Percentiles rank a stretch among this genome's conserved stretches.
These are phyloP conservation scores for Strigamia crassipes DNA, from an alignment of 2,888 invertebrate genomes.

Conservation along the genomic window DNA sequence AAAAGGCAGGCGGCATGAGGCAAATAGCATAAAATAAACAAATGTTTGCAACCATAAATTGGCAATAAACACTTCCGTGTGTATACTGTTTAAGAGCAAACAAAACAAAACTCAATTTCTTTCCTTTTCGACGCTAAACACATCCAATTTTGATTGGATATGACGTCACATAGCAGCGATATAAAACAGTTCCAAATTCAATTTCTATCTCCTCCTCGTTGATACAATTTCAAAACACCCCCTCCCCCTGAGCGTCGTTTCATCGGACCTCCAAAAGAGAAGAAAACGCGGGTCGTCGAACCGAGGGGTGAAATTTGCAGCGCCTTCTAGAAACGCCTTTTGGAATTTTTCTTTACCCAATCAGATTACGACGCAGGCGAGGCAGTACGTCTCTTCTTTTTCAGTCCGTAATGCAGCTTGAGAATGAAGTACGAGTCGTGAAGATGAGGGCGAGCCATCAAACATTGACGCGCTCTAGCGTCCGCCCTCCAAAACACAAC, in stretches of 20 bases:
- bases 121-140: neutral
- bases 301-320: conserved; percentile 37
- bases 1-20: neutral
- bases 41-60: neutral
- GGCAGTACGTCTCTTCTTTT: conserved; percentile 37
- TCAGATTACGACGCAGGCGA: conserved; percentile 34
- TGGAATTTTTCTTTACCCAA: conserved; percentile 23
- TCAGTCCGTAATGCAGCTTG: neutral
- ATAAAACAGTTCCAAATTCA: conserved; percentile 12
- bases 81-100: neutral
- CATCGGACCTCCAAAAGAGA: conserved; percentile 8
- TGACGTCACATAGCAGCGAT: neutral
- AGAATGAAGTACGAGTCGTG: conserved; percentile 7
- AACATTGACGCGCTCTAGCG: conserved; percentile 34
- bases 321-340: conserved; percentile 37
- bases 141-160: neutral
- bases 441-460: conserved; percentile 34
- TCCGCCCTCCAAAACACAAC: conserved; percentile 34
- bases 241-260: conserved; percentile 23
- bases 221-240: conserved; percentile 28
- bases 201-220: conserved; percentile 1
- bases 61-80: neutral
- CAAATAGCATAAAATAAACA: neutral
- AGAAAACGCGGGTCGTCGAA: conserved; percentile 14
- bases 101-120: neutral